Evolutionary conservation across 2,113 vertebrate species (phyloP).

Genomic region (Corythornis cristatus): DNA sequence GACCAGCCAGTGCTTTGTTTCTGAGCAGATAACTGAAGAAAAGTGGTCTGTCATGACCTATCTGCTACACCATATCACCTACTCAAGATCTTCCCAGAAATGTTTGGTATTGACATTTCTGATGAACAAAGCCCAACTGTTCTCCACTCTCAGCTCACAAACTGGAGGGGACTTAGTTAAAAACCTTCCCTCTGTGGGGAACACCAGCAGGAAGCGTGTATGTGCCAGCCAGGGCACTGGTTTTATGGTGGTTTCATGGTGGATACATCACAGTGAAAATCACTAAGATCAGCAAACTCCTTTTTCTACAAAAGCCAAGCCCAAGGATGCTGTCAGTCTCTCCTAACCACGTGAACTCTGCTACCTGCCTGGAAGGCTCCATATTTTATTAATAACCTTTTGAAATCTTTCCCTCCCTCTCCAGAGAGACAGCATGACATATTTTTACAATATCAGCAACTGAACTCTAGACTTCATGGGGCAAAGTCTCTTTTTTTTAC

Average conservation of each 20-base stretch:
- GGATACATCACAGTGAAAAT: not conserved
- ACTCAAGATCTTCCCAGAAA: not conserved
- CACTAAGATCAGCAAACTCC: not conserved
- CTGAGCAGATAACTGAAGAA: not conserved
- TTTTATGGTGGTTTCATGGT: not conserved
- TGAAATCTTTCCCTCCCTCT: not conserved
- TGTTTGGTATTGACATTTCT: not conserved
- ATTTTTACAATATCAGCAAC: not conserved
- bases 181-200: not conserved
- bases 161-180: not conserved
- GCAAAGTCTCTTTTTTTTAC: not conserved
- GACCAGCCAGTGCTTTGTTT: not conserved
- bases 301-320: not conserved
- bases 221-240: not conserved
- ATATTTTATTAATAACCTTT: not conserved
- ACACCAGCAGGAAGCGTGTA: not conserved
- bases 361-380: not conserved
- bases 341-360: not conserved
- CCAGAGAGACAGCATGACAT: not conserved
- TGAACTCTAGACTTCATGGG: not conserved
- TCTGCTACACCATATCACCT: not conserved
- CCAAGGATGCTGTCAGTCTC: not conserved
- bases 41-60: too few species aligned
- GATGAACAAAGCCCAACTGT: not conserved
- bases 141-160: not conserved